Percentiles rank a stretch among this genome's conserved stretches.
These are phyloP conservation scores for Lutjanus erythropterus DNA, from an alignment of 2,113 vertebrate genomes.

Conservation along the genomic window DNA sequence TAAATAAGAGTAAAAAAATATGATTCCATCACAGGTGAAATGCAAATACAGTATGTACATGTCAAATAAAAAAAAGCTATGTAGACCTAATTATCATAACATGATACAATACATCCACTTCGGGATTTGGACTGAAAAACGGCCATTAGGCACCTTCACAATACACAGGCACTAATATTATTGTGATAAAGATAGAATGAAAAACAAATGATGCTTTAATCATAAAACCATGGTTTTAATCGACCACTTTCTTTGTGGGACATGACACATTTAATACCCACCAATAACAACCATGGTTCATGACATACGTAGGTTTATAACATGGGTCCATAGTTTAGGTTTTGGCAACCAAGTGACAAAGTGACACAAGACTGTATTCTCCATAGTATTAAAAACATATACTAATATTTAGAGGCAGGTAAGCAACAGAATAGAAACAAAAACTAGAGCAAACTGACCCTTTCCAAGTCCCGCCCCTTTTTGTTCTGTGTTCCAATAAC, in stretches of 20 bases:
- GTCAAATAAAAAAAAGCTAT: constrained; percentile 17
- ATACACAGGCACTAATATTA: constrained; percentile 70
- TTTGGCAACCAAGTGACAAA: neutral
- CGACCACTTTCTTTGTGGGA: constrained; percentile 3
- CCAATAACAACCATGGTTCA: neutral
- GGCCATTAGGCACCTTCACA: constrained; percentile 60
- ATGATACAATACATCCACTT: constrained; percentile 19
- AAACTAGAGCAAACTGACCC: too few species aligned
- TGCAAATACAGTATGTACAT: constrained; percentile 39
- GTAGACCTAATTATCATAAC: constrained; percentile 12
- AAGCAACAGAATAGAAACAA: neutral
- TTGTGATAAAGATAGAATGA: constrained; percentile 24
- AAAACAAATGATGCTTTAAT: constrained; percentile 14
- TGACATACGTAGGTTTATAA: constrained; percentile 4
- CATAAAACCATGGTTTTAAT: constrained; percentile 19
- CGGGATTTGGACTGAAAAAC: constrained; percentile 34
- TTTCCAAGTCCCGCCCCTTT: too few species aligned
- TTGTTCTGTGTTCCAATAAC: too few species aligned
- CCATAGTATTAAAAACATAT: constrained; percentile 5
- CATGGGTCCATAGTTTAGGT: neutral
- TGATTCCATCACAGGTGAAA: constrained; percentile 57
- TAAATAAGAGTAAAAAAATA: constrained; percentile 36
- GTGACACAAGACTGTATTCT: neutral
- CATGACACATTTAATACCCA: neutral
- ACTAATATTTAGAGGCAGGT: neutral